Base-by-base conservation (phyloP, 2,113 vertebrate species). In the Corvus hawaiiensis region DNA sequence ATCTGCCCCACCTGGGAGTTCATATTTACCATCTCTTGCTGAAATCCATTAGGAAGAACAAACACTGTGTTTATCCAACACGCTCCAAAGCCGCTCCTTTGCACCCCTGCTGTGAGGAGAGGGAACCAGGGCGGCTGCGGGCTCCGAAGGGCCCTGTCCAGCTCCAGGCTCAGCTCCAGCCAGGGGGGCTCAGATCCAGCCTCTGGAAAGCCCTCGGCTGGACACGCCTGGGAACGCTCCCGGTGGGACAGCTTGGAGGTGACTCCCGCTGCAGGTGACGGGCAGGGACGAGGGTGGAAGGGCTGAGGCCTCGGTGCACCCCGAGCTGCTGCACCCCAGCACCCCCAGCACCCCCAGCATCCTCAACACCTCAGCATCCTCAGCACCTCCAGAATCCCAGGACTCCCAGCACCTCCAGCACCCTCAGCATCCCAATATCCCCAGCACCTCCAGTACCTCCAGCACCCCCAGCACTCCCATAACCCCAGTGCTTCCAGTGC, bases 31-130 rank as follows among this genome's bases (percentile, higher is more conserved):
- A 27, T 87, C 78, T 82, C 93, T 67, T 51, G 93, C 91, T 89
- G 92, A 27, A 91, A 95, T 82, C 95, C 92, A 94, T 97, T 93
- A 94, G 77, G 64, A 89, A 97, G 92, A 96, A 94, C 95, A 96
- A 94, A 96, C 89, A 93, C 4, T 52, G 81, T 87, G 44, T 93
- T 96, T 97, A 96, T 44, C 75, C 7, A 16, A 75, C 85, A 64
- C 69, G 82, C 74, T 43, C 62, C 88, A 12, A 32, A 92, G 5
- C 24, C n/a, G 3, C 13, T 75, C 67, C 8, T 54, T 81, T 11
- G 90, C 88, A 26, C 26, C 13, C 18, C 27, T 6, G 87, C 59
- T 0, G 13, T 0, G 46, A 67, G 81, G 48, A n/a, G 78, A 18
- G 54, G 89, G 78, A 3, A 26, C 6, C 4, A 20, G 44, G 43